Conservation (phyloP, 2,113 vertebrate species). For the Ascaphus truei region DNA sequence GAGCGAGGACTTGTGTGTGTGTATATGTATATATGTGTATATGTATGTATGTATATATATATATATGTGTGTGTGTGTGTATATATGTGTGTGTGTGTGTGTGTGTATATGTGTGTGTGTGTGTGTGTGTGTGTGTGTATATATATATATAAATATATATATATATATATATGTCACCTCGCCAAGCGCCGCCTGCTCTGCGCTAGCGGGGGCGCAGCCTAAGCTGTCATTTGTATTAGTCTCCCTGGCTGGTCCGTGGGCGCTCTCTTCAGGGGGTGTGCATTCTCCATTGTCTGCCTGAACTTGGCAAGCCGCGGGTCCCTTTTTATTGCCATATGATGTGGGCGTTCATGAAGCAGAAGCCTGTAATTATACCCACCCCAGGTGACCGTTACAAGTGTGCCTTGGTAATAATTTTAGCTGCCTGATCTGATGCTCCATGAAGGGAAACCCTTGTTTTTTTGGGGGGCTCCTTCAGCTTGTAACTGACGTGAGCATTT, state of each 20-base stretch:
- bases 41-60: no score
- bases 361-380: constrained; percentile 88
- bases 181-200: no score
- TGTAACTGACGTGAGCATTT: no score
- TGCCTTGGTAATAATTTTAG: constrained; percentile 76
- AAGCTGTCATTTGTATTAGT: constrained; percentile 67
- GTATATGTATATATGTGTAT: no score
- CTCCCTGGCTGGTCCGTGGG: constrained; percentile 61
- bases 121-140: no score
- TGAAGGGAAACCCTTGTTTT: constrained; percentile 65
- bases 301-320: constrained; percentile 63
- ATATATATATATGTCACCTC: no score
- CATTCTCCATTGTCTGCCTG: constrained; percentile 56
- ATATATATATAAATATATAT: no score
- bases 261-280: constrained; percentile 57
- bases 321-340: constrained; percentile 62
- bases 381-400: constrained; percentile 74
- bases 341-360: constrained; percentile 66
- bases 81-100: no score
- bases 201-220: no score
- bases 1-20: no score
- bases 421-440: constrained; percentile 70
- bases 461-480: constrained; percentile 46
- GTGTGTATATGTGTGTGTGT: no score
- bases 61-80: no score